Conservation (phyloP, 2,797 vertebrate species). For the Phalanger gymnotis region DNA sequence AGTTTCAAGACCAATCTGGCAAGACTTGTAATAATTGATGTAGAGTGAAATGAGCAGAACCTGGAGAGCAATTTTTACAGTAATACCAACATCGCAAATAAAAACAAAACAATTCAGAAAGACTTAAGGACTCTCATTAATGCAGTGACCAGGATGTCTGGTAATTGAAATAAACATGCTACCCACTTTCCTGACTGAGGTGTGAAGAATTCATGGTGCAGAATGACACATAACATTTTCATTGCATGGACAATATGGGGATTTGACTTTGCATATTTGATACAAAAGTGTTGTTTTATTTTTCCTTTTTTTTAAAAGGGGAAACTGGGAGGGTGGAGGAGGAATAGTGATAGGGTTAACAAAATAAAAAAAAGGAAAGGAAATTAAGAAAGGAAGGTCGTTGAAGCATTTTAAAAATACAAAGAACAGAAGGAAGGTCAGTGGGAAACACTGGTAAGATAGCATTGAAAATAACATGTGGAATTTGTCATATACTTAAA, state of each 20-base stretch:
- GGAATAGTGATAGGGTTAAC: background rate
- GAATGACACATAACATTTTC: background rate
- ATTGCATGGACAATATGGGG: background rate
- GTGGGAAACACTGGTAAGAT: background rate
- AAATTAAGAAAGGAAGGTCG: background rate
- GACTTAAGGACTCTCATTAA: background rate
- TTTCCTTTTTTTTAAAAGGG: background rate
- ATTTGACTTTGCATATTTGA: background rate
- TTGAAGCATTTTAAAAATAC: background rate
- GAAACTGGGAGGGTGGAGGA: background rate
- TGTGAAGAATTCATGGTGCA: background rate
- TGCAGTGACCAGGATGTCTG: background rate
- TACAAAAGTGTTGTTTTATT: background rate
- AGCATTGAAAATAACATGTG: background rate
- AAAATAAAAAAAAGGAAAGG: background rate
- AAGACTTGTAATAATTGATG: background rate
- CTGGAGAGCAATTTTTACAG: background rate
- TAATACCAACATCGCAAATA: background rate
- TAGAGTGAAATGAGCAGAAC: background rate
- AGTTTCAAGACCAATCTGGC: background rate
- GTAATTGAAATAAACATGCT: background rate
- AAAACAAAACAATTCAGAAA: background rate
- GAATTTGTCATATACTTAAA: background rate
- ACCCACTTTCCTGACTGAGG: background rate
- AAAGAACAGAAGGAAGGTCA: background rate